These are phyloP conservation scores for Tetramorium bicarinatum DNA, from an alignment of 2,888 invertebrate genomes.

Conservation along the genomic window DNA sequence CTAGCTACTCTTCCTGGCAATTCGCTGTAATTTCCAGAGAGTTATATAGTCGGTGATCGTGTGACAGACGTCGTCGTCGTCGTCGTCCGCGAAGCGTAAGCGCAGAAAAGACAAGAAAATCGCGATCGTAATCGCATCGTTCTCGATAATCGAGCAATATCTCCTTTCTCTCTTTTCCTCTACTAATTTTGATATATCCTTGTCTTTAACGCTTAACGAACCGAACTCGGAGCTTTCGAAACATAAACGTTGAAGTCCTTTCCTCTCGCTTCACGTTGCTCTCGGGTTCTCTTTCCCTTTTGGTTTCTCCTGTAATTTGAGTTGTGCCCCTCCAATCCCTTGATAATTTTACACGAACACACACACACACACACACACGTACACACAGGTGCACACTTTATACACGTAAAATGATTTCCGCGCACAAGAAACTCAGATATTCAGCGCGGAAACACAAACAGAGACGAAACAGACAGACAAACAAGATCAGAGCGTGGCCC, in stretches of 20 bases:
- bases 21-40: conserved; percentile 24
- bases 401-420: conserved; percentile 42
- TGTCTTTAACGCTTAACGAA: conserved; percentile 37
- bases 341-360: conserved; percentile 18
- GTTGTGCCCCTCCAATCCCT: conserved; percentile 29
- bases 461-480: conserved; percentile 62
- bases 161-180: conserved; percentile 13
- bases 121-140: conserved; percentile 8
- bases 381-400: background rate
- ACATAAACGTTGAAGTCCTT: background rate
- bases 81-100: background rate
- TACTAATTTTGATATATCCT: conserved; percentile 26
- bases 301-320: conserved; percentile 51
- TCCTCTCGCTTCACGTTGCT: conserved; percentile 23
- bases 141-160: conserved; percentile 21
- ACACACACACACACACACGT: conserved; percentile 16
- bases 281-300: background rate
- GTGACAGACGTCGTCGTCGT: conserved; percentile 16
- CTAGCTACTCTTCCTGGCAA: conserved; percentile 35
- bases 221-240: background rate
- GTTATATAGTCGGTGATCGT: conserved; percentile 12
- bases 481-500: conserved; percentile 72
- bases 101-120: background rate
- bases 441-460: conserved; percentile 41
- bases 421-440: conserved; percentile 29